Conservation (phyloP, 2,888 invertebrate genomes). For the Cylindroiulus punctatus region DNA sequence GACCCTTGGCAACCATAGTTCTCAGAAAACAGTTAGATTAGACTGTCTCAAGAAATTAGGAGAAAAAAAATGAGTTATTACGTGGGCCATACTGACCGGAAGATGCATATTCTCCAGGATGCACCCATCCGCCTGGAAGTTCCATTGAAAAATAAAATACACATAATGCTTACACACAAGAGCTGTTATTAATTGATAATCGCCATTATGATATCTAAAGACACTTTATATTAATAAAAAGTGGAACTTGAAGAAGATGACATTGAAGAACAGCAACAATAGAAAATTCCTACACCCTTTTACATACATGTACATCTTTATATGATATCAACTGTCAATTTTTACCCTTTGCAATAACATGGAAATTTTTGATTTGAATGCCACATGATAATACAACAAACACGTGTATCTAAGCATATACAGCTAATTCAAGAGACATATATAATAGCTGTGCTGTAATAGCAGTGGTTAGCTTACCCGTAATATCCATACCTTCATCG, state of each 20-base stretch:
- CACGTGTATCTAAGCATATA: neutral
- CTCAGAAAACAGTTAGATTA: neutral
- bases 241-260: neutral
- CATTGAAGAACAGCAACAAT: too few species aligned
- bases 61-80: constrained; percentile 27
- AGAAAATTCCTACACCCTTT: too few species aligned
- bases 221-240: neutral
- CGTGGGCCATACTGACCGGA: constrained; percentile 78
- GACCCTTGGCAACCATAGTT: neutral
- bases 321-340: neutral
- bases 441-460: neutral
- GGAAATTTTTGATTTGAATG: constrained; percentile 13
- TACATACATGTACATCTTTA: too few species aligned
- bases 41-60: neutral
- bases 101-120: constrained; percentile 98
- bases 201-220: neutral
- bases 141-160: constrained; percentile 61
- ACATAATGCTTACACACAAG: constrained; percentile 52
- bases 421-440: neutral
- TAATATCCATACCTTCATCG: constrained; percentile 89
- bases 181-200: neutral
- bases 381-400: constrained; percentile 9
- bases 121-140: constrained; percentile 89
- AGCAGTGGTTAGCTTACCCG: constrained; percentile 74
- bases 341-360: neutral